Evolutionary conservation across 2,113 vertebrate genomes (phyloP).

Genomic region (Prinia subflava): DNA sequence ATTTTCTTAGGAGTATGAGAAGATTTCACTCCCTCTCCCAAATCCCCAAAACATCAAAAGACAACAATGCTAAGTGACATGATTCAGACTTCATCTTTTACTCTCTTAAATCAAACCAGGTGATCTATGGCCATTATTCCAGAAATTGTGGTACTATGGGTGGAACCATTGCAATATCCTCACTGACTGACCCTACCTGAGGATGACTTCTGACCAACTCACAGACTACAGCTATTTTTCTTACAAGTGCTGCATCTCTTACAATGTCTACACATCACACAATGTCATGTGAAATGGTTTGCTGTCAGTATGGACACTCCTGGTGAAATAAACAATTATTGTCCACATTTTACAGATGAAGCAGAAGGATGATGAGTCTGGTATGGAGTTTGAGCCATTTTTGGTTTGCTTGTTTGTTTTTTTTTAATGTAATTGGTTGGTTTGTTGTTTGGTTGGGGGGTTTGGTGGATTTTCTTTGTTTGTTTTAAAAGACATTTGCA

Average conservation of each 20-base stretch:
- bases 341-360: neutral
- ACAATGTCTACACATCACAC: neutral
- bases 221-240: neutral
- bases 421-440: neutral
- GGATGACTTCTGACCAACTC: neutral
- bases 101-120: neutral
- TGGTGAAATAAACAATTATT: neutral
- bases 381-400: neutral
- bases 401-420: neutral
- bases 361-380: neutral
- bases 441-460: neutral
- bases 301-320: neutral
- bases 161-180: neutral
- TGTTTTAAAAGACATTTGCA: neutral
- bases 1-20: neutral
- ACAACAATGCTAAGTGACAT: neutral
- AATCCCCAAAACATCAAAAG: neutral
- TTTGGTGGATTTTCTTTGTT: neutral
- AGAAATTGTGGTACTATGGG: neutral
- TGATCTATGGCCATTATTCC: rapidly evolving
- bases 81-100: neutral
- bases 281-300: neutral
- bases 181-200: neutral
- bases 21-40: neutral
- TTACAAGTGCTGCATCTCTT: neutral